phyloP scores from a whole-genome alignment of 2,113 vertebrate genomes.

The Channa maculata region DNA sequence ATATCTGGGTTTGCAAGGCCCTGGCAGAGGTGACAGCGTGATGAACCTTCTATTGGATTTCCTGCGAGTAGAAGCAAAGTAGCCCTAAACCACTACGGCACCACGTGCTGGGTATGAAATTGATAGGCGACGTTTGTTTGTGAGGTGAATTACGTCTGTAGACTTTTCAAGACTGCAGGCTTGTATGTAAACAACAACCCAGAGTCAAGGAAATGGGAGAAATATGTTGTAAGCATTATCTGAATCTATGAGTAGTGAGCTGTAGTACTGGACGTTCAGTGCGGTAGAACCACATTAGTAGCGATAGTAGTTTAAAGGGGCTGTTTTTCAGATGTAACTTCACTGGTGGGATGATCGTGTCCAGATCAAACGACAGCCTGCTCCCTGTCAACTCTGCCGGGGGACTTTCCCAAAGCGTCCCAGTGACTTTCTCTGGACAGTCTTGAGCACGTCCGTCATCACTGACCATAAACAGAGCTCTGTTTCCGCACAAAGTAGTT shows the following conservation, averaged over 20 bases:
- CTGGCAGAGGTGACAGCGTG: constrained; percentile 79
- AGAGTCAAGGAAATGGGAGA: not conserved
- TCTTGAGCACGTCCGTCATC: too few species aligned
- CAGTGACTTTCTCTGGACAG: too few species aligned
- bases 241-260: constrained; percentile 1
- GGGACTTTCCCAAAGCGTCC: too few species aligned
- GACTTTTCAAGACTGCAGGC: not conserved
- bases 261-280: not conserved
- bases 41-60: constrained; percentile 81
- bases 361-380: too few species aligned
- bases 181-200: constrained; percentile 13
- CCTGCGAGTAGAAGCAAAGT: constrained; percentile 65
- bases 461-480: too few species aligned
- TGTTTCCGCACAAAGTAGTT: too few species aligned
- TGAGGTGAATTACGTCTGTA: constrained; percentile 30
- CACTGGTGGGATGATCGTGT: too few species aligned
- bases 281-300: not conserved
- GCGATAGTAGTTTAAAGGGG: not conserved
- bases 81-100: constrained; percentile 60
- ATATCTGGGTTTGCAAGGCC: constrained; percentile 77
- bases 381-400: too few species aligned
- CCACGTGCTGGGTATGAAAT: constrained; percentile 65
- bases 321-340: too few species aligned
- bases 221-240: not conserved
- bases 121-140: constrained; percentile 69